A percentile compares a stretch with the other conserved stretches of the same genome.
These are phyloP conservation scores for Karalla daura DNA, from an alignment of 2,797 vertebrate genomes.

Conservation along the genomic window DNA sequence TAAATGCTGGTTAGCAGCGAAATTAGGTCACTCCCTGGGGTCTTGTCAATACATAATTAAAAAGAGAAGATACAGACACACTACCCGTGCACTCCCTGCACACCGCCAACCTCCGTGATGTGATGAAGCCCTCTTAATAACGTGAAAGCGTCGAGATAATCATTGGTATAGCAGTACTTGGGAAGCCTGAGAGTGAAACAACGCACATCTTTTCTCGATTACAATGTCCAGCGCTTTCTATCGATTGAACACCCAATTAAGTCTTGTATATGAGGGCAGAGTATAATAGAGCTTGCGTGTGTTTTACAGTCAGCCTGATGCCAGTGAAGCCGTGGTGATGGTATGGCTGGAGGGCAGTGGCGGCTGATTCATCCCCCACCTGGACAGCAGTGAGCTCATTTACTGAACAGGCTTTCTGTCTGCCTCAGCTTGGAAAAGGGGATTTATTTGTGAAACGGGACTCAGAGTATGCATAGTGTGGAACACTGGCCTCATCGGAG, in stretches of 20 bases:
- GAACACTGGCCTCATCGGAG: too few species aligned
- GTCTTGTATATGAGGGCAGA: neutral
- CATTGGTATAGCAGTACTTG: neutral
- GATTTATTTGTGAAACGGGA: too few species aligned
- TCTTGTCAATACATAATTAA: conserved; percentile 79
- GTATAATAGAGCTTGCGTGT: neutral
- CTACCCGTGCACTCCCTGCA: conserved; percentile 1
- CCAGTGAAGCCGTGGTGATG: neutral
- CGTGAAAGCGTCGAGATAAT: neutral
- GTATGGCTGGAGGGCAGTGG: conserved; percentile 3
- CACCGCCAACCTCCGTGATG: neutral
- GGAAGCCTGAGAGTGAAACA: neutral
- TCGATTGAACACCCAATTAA: too few species aligned
- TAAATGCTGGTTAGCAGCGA: conserved; percentile 30
- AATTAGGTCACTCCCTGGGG: conserved; percentile 68
- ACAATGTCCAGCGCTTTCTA: too few species aligned
- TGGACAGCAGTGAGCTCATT: conserved; percentile 21
- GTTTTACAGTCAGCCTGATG: conserved; percentile 23
- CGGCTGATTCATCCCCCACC: conserved; percentile 37
- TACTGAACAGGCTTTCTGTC: neutral
- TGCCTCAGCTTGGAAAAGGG: neutral
- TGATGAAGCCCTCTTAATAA: neutral
- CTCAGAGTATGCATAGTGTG: too few species aligned
- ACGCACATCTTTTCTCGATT: too few species aligned
- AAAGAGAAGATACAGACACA: conserved; percentile 58